phyloP scores from a whole-genome alignment of 1,140 invertebrate genomes.

The Holotrichia oblita region DNA sequence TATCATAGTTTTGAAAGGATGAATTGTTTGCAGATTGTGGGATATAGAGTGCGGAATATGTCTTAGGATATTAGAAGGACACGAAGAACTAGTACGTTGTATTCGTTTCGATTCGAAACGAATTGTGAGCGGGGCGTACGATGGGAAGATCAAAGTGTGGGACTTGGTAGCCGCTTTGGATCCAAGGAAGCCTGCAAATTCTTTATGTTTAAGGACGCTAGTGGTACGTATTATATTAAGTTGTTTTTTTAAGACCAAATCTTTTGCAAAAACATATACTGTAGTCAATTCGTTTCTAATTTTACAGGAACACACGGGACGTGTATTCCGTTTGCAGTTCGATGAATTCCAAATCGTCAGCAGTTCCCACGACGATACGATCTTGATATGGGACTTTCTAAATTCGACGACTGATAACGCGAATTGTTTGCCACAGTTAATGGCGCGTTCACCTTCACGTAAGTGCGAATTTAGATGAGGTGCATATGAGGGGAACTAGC shows the following conservation, averaged over 20 bases:
- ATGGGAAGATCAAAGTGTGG: slow-evolving; percentile 99
- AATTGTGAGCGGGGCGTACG: slow-evolving; percentile 99
- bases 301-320: slow-evolving; percentile 94
- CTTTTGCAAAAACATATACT: too few species aligned
- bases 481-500: too few species aligned
- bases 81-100: slow-evolving; percentile 98
- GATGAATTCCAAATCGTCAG: slow-evolving; percentile 99
- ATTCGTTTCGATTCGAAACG: slow-evolving; percentile 97
- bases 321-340: slow-evolving; percentile 99
- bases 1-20: too few species aligned
- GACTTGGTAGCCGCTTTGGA: slow-evolving; percentile 96
- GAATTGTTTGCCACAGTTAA: slow-evolving; percentile 33
- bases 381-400: slow-evolving; percentile 99
- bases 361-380: slow-evolving; percentile 99
- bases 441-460: slow-evolving; percentile 64
- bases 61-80: slow-evolving; percentile 96
- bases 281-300: too few species aligned
- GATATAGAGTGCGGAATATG: slow-evolving; percentile 99
- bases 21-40: slow-evolving; percentile 93
- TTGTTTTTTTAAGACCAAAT: too few species aligned
- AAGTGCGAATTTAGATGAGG: slow-evolving; percentile 54
- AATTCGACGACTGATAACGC: slow-evolving; percentile 72
- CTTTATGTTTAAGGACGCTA: slow-evolving; percentile 94
- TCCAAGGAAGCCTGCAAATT: slow-evolving; percentile 89
- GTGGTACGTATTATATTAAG: slow-evolving; percentile 90